Conservation (phyloP, 2,113 vertebrate genomes). For the Pontoporia blainvillei region DNA sequence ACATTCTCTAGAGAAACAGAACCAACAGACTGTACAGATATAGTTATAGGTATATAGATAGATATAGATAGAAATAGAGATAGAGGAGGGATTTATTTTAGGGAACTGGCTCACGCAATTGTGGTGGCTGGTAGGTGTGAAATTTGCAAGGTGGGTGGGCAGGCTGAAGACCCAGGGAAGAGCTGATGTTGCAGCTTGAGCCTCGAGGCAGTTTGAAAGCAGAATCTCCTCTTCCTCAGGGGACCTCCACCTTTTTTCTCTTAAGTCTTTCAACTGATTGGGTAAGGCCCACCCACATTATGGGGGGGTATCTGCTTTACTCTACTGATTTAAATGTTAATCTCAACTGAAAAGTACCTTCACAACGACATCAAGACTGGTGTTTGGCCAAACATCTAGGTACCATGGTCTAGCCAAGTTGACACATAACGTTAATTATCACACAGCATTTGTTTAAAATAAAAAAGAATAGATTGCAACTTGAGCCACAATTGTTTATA, state of each 20-base stretch:
- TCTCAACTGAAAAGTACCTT: neutral
- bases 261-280: neutral
- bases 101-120: neutral
- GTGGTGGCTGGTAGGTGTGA: neutral
- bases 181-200: neutral
- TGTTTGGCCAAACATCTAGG: slow-evolving; percentile 35
- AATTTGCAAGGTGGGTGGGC: neutral
- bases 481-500: slow-evolving; percentile 74
- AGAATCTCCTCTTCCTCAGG: neutral
- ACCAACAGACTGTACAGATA: neutral
- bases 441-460: slow-evolving; percentile 65
- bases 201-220: neutral
- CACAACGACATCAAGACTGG: neutral
- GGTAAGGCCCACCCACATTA: neutral
- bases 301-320: neutral
- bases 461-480: slow-evolving; percentile 64
- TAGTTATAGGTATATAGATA: too few relatives aligned
- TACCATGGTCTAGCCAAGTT: slow-evolving; percentile 62
- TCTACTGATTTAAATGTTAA: neutral
- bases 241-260: neutral
- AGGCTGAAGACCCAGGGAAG: neutral
- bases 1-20: neutral
- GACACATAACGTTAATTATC: slow-evolving; percentile 63
- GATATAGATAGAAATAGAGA: too few relatives aligned
- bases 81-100: neutral